Percentiles rank a stretch among this genome's conserved stretches.
Conservation (phyloP, 2,888 invertebrate species). For the Mellilla xanthometata region DNA sequence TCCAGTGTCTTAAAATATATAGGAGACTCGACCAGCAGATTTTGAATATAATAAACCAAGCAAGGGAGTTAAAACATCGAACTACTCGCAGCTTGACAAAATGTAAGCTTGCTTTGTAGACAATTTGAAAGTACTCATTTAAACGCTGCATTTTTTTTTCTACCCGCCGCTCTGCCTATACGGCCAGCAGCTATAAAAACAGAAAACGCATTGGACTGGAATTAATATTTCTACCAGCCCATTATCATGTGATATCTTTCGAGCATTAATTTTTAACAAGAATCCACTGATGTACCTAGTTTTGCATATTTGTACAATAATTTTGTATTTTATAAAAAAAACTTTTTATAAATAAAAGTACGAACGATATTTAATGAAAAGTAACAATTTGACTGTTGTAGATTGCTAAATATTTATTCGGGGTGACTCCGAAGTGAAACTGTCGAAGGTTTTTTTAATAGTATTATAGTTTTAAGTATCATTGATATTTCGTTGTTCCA, state of each 20-base stretch:
- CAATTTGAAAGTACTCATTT: too few species aligned
- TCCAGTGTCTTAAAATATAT: too few species aligned
- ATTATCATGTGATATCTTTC: constrained; percentile 43
- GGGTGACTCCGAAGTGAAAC: constrained; percentile 42
- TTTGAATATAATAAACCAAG: too few species aligned
- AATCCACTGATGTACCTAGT: constrained; percentile 59
- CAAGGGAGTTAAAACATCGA: too few species aligned
- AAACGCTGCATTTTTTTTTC: too few species aligned
- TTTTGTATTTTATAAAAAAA: constrained; percentile 47
- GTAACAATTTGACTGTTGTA: constrained; percentile 53
- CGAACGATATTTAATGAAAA: constrained; percentile 17
- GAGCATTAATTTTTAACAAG: constrained; percentile 44
- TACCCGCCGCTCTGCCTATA: too few species aligned
- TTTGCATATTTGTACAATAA: constrained; percentile 65
- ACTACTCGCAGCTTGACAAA: too few species aligned
- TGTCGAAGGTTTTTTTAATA: constrained; percentile 48
- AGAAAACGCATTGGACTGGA: too few species aligned
- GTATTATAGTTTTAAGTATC: constrained; percentile 62
- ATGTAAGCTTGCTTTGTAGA: too few species aligned
- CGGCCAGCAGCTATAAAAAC: too few species aligned
- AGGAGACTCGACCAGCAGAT: too few species aligned
- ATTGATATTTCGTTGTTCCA: constrained; percentile 57
- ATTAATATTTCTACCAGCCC: too few species aligned
- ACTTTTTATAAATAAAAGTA: constrained; percentile 48
- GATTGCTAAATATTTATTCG: constrained; percentile 46